phyloP scores from a whole-genome alignment of 2,888 invertebrate species.

The Lithosia quadra region DNA sequence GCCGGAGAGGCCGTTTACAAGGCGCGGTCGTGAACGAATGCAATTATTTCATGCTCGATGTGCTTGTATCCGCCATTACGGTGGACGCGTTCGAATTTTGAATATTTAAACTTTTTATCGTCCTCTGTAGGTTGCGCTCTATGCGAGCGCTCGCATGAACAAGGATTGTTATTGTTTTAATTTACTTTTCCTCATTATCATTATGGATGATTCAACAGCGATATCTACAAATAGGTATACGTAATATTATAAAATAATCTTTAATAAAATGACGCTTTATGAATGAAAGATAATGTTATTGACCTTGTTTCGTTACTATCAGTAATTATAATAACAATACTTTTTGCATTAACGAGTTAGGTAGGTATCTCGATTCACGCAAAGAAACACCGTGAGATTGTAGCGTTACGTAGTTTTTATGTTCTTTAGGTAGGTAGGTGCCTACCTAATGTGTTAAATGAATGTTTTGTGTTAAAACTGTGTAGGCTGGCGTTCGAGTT shows the following conservation, averaged over 20 bases:
- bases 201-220: slow-evolving; percentile 34
- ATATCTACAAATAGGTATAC: slow-evolving; percentile 30
- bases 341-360: slow-evolving; percentile 18
- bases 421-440: no score
- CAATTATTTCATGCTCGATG: slow-evolving; percentile 81
- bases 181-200: slow-evolving; percentile 39
- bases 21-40: slow-evolving; percentile 77
- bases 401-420: slow-evolving; percentile 6
- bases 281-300: slow-evolving; percentile 67
- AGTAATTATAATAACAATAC: slow-evolving; percentile 31
- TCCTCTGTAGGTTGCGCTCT: slow-evolving; percentile 18
- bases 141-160: slow-evolving; percentile 20
- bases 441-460: not conserved
- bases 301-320: slow-evolving; percentile 54
- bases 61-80: slow-evolving; percentile 76
- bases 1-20: slow-evolving; percentile 71
- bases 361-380: not conserved
- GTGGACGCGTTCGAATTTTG: slow-evolving; percentile 61
- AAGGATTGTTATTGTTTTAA: slow-evolving; percentile 29
- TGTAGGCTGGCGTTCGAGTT: slow-evolving; percentile 2
- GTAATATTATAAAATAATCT: slow-evolving; percentile 48
- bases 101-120: slow-evolving; percentile 46
- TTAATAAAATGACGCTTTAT: slow-evolving; percentile 54
- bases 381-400: slow-evolving; percentile 1
- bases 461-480: not conserved